Conservation (phyloP, 2,888 invertebrate species). For the Piscicola geometra region DNA sequence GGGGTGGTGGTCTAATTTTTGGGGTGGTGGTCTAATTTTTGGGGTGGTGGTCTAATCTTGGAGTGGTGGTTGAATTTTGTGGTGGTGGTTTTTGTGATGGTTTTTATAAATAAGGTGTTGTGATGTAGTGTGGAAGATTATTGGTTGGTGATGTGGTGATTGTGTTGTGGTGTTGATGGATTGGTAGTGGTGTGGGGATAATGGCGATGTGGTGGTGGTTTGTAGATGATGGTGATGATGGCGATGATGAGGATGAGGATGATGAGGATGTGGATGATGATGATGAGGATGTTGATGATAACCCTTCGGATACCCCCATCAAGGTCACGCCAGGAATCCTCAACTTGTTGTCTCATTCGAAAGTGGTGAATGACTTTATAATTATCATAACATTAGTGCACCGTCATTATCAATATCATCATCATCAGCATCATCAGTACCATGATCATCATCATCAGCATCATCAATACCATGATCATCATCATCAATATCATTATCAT, state of each 20-base stretch:
- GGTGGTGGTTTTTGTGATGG: no score
- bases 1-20: background rate
- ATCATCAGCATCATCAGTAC: background rate
- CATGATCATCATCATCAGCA: background rate
- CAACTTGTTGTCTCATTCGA: slow-evolving; percentile 83
- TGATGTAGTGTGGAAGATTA: no score
- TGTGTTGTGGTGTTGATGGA: no score
- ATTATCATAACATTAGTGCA: background rate
- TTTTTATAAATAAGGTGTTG: no score
- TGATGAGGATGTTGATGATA: background rate
- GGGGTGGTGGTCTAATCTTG: background rate
- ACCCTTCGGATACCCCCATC: background rate
- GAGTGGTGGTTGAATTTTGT: no score
- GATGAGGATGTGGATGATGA: background rate
- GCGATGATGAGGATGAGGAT: background rate
- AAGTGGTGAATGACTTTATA: slow-evolving; percentile 65
- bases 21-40: background rate
- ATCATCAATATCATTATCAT: background rate
- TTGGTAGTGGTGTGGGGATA: no score
- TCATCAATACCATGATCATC: background rate
- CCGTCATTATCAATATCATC: background rate
- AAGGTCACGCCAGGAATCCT: slow-evolving; percentile 84
- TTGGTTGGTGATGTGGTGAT: no score
- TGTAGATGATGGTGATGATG: background rate
- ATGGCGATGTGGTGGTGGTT: no score